These are phyloP conservation scores for Drosophila melanica DNA, from an alignment of 1,140 invertebrate species.

Conservation along the genomic window DNA sequence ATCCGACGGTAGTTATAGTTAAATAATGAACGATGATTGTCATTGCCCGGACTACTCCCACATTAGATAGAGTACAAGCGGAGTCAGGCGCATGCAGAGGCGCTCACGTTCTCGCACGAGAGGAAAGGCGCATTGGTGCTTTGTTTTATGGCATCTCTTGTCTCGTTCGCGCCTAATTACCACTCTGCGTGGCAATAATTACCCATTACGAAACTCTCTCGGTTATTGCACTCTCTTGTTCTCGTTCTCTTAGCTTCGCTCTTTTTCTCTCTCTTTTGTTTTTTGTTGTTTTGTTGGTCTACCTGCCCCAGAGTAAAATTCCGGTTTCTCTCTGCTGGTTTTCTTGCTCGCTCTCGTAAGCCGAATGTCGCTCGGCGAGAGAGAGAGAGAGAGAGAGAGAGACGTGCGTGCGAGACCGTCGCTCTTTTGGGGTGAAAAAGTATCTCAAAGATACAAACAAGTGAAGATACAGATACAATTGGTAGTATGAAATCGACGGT, in stretches of 20 bases:
- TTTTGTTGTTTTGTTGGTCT: too few relatives aligned
- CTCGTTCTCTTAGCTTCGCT: background rate
- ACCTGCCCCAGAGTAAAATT: slow-evolving; percentile 3
- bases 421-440: slow-evolving; percentile 37
- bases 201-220: slow-evolving; percentile 47
- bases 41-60: slow-evolving; percentile 60
- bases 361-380: too few relatives aligned
- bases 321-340: slow-evolving; percentile 23
- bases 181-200: slow-evolving; percentile 76
- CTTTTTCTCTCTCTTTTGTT: background rate
- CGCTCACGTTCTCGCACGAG: slow-evolving; percentile 30
- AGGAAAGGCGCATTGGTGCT: slow-evolving; percentile 57
- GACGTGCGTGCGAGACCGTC: background rate
- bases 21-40: slow-evolving; percentile 67
- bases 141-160: slow-evolving; percentile 66
- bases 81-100: slow-evolving; percentile 19
- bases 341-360: slow-evolving; percentile 1
- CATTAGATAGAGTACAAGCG: slow-evolving; percentile 4
- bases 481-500: slow-evolving; percentile 55
- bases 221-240: background rate
- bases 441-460: slow-evolving; percentile 33
- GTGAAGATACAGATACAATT: slow-evolving; percentile 35
- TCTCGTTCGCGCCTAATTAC: slow-evolving; percentile 73
- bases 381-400: too few relatives aligned
- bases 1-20: slow-evolving; percentile 39